phyloP scores from a whole-genome alignment of 2,797 vertebrate species.

The Sebastes aleutianus region DNA sequence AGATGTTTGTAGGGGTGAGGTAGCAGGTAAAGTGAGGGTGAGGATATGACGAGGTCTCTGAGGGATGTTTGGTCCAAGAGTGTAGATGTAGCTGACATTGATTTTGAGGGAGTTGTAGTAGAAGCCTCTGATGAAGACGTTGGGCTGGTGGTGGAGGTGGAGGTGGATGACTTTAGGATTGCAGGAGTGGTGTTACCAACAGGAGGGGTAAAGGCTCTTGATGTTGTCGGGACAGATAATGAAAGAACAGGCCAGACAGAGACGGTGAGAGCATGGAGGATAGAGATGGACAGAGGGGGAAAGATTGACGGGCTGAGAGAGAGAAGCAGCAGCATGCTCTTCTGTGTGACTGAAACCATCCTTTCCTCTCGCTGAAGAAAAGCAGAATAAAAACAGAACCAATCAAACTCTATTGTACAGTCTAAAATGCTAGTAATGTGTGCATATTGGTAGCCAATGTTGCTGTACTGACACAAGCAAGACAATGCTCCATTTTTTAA shows the following conservation, averaged over 20 bases:
- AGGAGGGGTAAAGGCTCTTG: background rate
- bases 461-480: background rate
- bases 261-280: conserved; percentile 13
- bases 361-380: conserved; percentile 36
- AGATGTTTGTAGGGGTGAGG: background rate
- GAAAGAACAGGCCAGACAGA: conserved; percentile 26
- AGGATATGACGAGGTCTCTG: background rate
- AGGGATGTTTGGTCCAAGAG: background rate
- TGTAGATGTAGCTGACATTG: background rate
- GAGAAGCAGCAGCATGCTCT: conserved; percentile 47
- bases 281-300: background rate
- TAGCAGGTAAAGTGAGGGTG: background rate
- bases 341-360: conserved; percentile 56
- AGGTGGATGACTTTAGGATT: background rate
- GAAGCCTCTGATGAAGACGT: background rate
- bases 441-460: background rate
- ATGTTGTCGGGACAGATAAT: background rate
- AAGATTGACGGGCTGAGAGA: conserved; percentile 1
- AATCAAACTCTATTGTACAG: background rate
- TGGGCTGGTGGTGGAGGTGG: background rate
- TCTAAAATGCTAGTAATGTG: background rate
- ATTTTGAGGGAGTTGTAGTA: background rate
- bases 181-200: background rate
- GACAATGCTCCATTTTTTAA: background rate
- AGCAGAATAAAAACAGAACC: background rate